These are phyloP conservation scores for Drosophila suboccidentalis DNA, from an alignment of 2,888 invertebrate genomes.

Conservation along the genomic window DNA sequence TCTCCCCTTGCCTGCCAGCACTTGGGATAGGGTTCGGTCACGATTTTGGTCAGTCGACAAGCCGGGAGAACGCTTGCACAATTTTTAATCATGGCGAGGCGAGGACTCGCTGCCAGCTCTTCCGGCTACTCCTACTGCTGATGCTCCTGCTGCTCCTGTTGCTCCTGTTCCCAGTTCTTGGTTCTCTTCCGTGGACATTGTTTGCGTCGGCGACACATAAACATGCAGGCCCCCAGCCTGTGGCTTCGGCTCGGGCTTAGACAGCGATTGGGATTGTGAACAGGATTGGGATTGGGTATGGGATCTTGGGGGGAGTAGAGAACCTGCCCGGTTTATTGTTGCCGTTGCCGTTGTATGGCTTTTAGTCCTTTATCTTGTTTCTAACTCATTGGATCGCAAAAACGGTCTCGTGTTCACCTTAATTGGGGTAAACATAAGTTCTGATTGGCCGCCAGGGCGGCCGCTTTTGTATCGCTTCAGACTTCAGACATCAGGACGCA, in stretches of 20 bases:
- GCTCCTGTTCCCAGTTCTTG: not conserved
- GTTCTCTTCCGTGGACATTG: constrained; percentile 51
- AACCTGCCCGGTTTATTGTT: constrained; percentile 66
- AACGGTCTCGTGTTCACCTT: constrained; percentile 83
- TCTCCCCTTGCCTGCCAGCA: not conserved
- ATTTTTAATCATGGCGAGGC: constrained; percentile 74
- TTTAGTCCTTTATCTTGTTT: constrained; percentile 84
- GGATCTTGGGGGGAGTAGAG: not conserved
- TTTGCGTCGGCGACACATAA: constrained; percentile 71
- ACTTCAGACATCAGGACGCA: constrained; percentile 26
- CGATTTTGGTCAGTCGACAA: constrained; percentile 17
- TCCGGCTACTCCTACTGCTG: constrained; percentile 3
- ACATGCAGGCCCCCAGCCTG: constrained; percentile 65
- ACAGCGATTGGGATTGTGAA: constrained; percentile 1
- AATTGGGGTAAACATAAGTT: constrained; percentile 83
- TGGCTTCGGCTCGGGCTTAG: constrained; percentile 29
- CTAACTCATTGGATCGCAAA: constrained; percentile 84
- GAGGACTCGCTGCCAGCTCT: constrained; percentile 35
- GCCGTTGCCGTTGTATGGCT: constrained; percentile 64
- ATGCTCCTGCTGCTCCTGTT: constrained; percentile 21
- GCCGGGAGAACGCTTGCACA: constrained; percentile 66
- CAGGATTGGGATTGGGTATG: not conserved
- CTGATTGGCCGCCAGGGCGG: constrained; percentile 69
- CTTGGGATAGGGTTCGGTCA: not conserved
- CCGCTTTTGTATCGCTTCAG: constrained; percentile 41